A percentile compares a stretch with the other conserved stretches of the same genome.
These are phyloP conservation scores for Microchirus variegatus DNA, from an alignment of 2,797 vertebrate genomes.

Conservation along the genomic window DNA sequence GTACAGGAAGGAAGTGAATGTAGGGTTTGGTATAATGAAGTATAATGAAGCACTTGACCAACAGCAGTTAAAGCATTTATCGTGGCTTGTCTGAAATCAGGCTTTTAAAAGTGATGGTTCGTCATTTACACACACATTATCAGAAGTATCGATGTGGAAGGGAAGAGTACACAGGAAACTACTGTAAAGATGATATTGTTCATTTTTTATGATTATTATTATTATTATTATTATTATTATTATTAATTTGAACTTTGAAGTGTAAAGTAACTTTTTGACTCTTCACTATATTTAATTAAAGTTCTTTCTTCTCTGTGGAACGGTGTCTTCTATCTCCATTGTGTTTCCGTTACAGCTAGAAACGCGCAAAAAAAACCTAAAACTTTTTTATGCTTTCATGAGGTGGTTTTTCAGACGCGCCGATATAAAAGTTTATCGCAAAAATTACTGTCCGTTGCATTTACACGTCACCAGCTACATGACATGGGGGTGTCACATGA, in stretches of 20 bases:
- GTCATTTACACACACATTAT: constrained; percentile 72
- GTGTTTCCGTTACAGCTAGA: too few relatives aligned
- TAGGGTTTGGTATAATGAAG: constrained; percentile 35
- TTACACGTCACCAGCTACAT: too few relatives aligned
- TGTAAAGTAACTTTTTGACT: constrained; percentile 99
- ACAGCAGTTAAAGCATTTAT: constrained; percentile 36
- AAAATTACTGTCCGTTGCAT: too few relatives aligned
- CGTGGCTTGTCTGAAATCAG: constrained; percentile 56
- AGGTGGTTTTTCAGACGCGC: too few relatives aligned
- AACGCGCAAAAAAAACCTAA: too few relatives aligned
- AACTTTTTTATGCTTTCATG: too few relatives aligned
- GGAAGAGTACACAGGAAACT: constrained; percentile 87
- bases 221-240: constrained; percentile 78
- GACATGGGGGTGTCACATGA: too few relatives aligned
- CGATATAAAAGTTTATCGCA: too few relatives aligned
- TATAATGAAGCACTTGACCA: constrained; percentile 61
- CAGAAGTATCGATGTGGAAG: constrained; percentile 85
- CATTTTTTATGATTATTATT: constrained; percentile 86
- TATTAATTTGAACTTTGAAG: constrained; percentile 88
- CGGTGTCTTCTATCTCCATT: constrained; percentile 72
- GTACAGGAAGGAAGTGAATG: constrained; percentile 55
- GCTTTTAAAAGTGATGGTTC: constrained; percentile 29
- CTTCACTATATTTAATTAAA: constrained; percentile 99
- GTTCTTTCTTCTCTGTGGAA: constrained; percentile 98
- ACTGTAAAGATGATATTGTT: constrained; percentile 97